Conservation (phyloP, 2,888 invertebrate genomes). For the Polyploca ridens region DNA sequence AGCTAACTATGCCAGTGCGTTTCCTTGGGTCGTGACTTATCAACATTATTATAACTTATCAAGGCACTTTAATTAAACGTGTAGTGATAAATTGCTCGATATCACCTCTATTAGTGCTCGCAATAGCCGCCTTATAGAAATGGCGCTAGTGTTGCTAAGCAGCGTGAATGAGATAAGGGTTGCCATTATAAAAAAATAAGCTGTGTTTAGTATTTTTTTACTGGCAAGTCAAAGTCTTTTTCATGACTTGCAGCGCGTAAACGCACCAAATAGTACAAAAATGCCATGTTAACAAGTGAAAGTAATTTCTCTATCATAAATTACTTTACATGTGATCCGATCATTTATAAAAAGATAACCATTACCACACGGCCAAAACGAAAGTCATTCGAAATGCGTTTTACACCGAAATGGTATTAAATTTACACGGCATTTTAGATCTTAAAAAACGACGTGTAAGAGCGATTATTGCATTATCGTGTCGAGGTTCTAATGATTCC, state of each 20-base stretch:
- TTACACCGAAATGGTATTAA: constrained; percentile 15
- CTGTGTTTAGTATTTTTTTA: not conserved
- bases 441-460: not conserved
- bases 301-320: constrained; percentile 56
- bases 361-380: constrained; percentile 44
- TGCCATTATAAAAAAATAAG: constrained; percentile 6
- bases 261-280: constrained; percentile 19
- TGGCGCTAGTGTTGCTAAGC: constrained; percentile 5
- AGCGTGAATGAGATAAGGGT: not conserved
- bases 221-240: not conserved
- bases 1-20: not conserved
- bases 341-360: constrained; percentile 51
- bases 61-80: not conserved
- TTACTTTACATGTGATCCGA: constrained; percentile 62
- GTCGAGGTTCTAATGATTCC: not conserved
- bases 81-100: constrained; percentile 8
- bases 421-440: constrained; percentile 2
- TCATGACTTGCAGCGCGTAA: constrained; percentile 11
- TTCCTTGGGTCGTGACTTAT: not conserved
- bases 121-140: not conserved
- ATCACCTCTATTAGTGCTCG: constrained; percentile 3
- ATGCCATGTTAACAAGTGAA: constrained; percentile 55
- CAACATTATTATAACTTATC: constrained; percentile 1
- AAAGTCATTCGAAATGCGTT: constrained; percentile 44
- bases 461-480: not conserved